Evolutionary conservation across 1,140 invertebrate species (phyloP).

Genomic region (Dendroctonus valens): DNA sequence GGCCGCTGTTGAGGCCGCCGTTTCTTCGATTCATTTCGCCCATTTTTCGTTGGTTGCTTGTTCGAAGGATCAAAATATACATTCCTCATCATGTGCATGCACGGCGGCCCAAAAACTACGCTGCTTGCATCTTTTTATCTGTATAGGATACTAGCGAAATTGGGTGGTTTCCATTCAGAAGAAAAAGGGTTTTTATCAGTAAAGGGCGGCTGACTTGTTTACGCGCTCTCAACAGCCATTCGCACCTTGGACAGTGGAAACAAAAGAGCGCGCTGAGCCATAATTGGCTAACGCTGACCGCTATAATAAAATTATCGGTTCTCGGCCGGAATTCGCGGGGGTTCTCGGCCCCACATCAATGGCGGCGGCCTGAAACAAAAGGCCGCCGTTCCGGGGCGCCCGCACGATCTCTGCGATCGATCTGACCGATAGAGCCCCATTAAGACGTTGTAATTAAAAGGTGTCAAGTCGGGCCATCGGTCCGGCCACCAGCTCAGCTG

Average conservation of each 20-base stretch:
- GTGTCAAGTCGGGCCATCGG: conserved; percentile 8
- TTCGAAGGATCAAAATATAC: conserved; percentile 27
- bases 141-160: too few species aligned
- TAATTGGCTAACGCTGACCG: conserved; percentile 26
- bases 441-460: conserved; percentile 22
- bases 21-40: conserved; percentile 19
- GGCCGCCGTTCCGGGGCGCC: conserved; percentile 14
- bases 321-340: conserved; percentile 17
- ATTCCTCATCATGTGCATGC: conserved; percentile 15
- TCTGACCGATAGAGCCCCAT: conserved; percentile 13
- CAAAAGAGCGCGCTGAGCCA: conserved; percentile 19
- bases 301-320: conserved; percentile 26
- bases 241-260: background rate
- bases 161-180: too few species aligned
- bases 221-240: too few species aligned
- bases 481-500: background rate
- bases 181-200: too few species aligned
- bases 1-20: conserved; percentile 8
- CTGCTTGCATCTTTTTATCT: too few species aligned
- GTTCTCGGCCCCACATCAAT: conserved; percentile 16
- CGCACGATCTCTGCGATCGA: conserved; percentile 10
- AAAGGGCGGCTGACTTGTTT: too few species aligned
- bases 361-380: conserved; percentile 27
- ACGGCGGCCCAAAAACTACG: too few species aligned
- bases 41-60: background rate